These are phyloP conservation scores for Eledona agricola DNA, from an alignment of 2,888 invertebrate genomes.

Conservation along the genomic window DNA sequence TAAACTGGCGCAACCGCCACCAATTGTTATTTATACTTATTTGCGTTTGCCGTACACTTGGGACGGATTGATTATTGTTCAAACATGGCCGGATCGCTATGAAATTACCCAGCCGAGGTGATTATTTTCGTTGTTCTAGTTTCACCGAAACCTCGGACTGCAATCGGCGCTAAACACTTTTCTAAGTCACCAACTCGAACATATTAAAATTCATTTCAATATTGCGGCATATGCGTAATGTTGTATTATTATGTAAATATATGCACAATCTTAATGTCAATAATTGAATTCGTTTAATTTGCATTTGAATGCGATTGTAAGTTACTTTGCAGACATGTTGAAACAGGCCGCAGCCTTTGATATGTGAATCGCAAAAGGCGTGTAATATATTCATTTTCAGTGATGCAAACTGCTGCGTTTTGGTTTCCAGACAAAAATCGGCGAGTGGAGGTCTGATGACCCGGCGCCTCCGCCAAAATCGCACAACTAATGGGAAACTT, in stretches of 20 bases:
- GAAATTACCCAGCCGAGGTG: constrained; percentile 30
- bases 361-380: constrained; percentile 16
- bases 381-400: constrained; percentile 21
- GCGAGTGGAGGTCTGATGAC: too few relatives aligned
- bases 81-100: constrained; percentile 34
- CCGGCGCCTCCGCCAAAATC: too few relatives aligned
- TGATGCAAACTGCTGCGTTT: too few relatives aligned
- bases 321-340: constrained; percentile 40
- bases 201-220: too few relatives aligned
- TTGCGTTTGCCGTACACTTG: constrained; percentile 38
- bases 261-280: constrained; percentile 57
- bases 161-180: too few relatives aligned
- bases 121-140: too few relatives aligned
- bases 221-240: constrained; percentile 42
- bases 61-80: constrained; percentile 37
- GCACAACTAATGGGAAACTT: too few relatives aligned
- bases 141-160: too few relatives aligned
- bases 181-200: too few relatives aligned
- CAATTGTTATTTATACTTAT: constrained; percentile 49
- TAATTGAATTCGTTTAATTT: constrained; percentile 54
- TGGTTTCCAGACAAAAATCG: not conserved
- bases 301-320: constrained; percentile 54
- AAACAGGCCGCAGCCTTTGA: constrained; percentile 13
- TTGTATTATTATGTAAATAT: constrained; percentile 54
- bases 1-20: constrained; percentile 42